Evolutionary conservation across 2,888 invertebrate genomes (phyloP), one percentile per base, ranked within the genome.

Genomic region (Cephus runcator): DNA sequence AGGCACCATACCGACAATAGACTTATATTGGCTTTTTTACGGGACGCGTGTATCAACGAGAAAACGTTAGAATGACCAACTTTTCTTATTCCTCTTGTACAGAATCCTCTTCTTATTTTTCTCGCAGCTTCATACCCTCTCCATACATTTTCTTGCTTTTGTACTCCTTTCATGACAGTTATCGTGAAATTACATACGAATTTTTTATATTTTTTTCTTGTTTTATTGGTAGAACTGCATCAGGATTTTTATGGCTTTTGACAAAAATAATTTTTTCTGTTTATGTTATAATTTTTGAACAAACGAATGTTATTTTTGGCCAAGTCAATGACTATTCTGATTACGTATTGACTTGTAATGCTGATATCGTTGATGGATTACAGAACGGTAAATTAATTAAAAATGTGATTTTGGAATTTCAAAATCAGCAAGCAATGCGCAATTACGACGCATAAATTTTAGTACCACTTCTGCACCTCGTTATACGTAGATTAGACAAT

Each of bases 21-120:
- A 31, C 31, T 71, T 71, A 71, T 34, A 71, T 71, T 71, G 71
- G 71, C 34, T 71, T 71, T 71, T 71, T 71, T 71, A 71, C 34
- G 71, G 31, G 6, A 31, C 71, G 71, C 34, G 71, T 71, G 33
- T 71, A 71, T 71, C 71, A 71, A 71, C 31, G 33, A 56, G 56
- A 56, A 56, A 56, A 56, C 9, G 56, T 9, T 56, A 9, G 56
- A 56, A 9, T 56, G 23, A 23, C 56, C 9, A 9, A 56, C 56
- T 56, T 15, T 56, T 23, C 56, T 56, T 56, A 23, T 56, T 56
- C 23, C 56, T 56, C 23, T 23, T 40, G 4, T 15, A 40, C 15
- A 12, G 36, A 12, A 36, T 36, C 12, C 1, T 40, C 40, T 40
- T 40, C 15, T 34, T 34, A 34, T 9, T 23, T 56, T 56, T 56